Evolutionary conservation across 2,888 invertebrate species (phyloP), one percentile per base, ranked within the genome.

Genomic region (Pseudococcus viburni): DNA sequence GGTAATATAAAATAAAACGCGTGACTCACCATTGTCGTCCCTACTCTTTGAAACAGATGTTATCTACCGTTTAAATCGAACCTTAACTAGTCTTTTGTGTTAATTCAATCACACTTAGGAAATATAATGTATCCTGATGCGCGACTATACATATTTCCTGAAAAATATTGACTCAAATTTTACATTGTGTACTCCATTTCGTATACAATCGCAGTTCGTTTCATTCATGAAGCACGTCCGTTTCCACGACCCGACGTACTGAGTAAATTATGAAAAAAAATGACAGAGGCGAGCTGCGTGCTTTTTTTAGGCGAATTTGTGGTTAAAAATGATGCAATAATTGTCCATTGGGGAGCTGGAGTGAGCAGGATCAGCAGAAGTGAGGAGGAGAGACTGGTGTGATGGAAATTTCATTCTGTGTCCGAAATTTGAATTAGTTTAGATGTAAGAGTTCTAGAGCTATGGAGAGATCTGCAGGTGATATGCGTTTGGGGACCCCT

Each of bases 41-140:
- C 77, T 77, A 77, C 77, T 77, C 77, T 77, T 77, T 26, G 77
- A 39, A 77, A 77, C 77, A 77, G 77, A 77, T 77, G 77, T 77
- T 77, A 77, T 77, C 77, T 77, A 42, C 33, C 42, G 39, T 77
- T 77, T 42, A 42, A 77, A 77, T 77, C 77, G 77, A 77, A 77
- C n/a, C 77, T 77, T 77, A 77, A 77, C 77, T 42, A 77, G 77
- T 77, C 77, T 42, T 77, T 77, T 77, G 77, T 77, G 77, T 77
- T 77, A 77, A 77, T 77, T 77, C 77, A 77, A 77, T 77, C 77
- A 42, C 77, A 77, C 77, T 42, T 77, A 77, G 77, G 77, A 77
- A 77, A 77, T 68, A 68, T 77, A 42, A 77, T 42, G 77, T 77
- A 77, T 42, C 77, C 33, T 42, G 42, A 77, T 39, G 42, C 77